phyloP scores from a whole-genome alignment of 2,888 invertebrate species.

The Aethes cnicana region DNA sequence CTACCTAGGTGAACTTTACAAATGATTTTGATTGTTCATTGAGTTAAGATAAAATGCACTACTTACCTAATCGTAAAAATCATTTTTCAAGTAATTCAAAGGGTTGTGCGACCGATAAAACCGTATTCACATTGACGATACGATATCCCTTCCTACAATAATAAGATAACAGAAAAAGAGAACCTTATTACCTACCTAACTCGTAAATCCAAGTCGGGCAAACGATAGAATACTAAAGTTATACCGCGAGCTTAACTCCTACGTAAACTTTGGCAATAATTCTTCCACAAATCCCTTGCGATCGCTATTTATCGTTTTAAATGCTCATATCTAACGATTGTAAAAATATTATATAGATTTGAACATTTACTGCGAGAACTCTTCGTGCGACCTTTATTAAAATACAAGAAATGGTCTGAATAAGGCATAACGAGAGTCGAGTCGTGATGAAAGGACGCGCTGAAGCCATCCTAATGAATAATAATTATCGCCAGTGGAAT shows the following conservation, averaged over 20 bases:
- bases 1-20: too few species aligned
- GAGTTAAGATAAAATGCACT: too few species aligned
- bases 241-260: constrained; percentile 22
- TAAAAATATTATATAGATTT: constrained; percentile 17
- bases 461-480: constrained; percentile 64
- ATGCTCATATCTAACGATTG: constrained; percentile 11
- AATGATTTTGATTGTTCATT: too few species aligned
- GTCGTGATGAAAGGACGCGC: constrained; percentile 63
- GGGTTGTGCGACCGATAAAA: too few species aligned
- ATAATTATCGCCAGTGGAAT: constrained; percentile 59
- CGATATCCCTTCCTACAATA: background rate
- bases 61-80: too few species aligned
- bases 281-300: constrained; percentile 25
- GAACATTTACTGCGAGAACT: constrained; percentile 35
- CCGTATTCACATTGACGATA: too few species aligned
- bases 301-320: constrained; percentile 24
- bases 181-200: constrained; percentile 19
- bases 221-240: constrained; percentile 24
- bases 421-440: constrained; percentile 63
- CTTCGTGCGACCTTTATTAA: constrained; percentile 57
- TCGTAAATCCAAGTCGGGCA: constrained; percentile 23
- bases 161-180: constrained; percentile 17
- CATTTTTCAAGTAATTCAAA: too few species aligned
- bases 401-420: constrained; percentile 61
- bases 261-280: constrained; percentile 24